Percentiles rank a stretch among this genome's conserved stretches.
phyloP scores from a whole-genome alignment of 2,113 vertebrate species.

The Bufo gargarizans region DNA sequence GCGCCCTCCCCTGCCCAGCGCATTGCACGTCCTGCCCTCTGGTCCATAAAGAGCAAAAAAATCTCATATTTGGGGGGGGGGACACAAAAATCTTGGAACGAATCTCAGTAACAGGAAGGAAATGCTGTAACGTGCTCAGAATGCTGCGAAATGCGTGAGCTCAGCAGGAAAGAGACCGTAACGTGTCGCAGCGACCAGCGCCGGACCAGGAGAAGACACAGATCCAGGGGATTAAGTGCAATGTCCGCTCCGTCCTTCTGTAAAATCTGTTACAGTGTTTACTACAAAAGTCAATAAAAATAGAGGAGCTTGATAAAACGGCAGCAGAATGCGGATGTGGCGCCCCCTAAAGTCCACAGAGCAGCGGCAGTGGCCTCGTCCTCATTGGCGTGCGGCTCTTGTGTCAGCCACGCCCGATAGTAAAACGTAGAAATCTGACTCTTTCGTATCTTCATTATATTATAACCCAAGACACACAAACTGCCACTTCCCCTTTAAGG shows the following conservation, averaged over 20 bases:
- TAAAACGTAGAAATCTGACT: neutral
- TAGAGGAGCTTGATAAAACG: neutral
- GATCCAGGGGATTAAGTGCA: neutral
- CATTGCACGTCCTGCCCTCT: neutral
- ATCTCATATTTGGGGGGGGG: slow-evolving; percentile 20
- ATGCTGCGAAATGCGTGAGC: neutral
- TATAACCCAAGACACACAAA: neutral
- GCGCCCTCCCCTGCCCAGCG: too few species aligned
- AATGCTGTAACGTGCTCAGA: neutral
- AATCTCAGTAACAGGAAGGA: neutral
- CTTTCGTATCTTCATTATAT: neutral
- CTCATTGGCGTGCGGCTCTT: neutral
- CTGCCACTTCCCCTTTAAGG: slow-evolving; percentile 16
- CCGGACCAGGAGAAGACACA: neutral
- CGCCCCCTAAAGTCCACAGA: neutral
- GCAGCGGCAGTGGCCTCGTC: neutral
- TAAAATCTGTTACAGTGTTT: slow-evolving; percentile 39
- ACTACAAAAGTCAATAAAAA: slow-evolving; percentile 15
- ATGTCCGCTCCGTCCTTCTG: neutral
- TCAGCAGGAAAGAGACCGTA: neutral
- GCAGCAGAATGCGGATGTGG: neutral
- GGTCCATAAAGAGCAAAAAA: neutral
- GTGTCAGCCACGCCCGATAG: neutral
- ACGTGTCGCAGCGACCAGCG: slow-evolving; percentile 30
- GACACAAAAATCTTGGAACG: neutral